A percentile compares a stretch with the other conserved stretches of the same genome.
Evolutionary conservation across 2,797 vertebrate species (phyloP).

Genomic region (Chelon labrosus): DNA sequence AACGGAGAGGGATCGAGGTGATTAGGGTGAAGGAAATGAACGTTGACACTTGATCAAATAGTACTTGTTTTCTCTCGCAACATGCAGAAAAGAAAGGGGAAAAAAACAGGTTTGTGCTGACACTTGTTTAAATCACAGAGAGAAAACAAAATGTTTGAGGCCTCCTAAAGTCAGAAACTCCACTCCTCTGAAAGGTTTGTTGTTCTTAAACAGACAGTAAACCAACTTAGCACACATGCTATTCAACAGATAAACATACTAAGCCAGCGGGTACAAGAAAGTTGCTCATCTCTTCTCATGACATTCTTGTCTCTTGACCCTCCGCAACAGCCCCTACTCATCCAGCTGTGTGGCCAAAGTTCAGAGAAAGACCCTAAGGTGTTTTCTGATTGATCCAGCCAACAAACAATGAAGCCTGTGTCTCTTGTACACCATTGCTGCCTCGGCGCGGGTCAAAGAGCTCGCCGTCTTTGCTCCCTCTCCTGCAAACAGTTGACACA

Average conservation of each 20-base stretch:
- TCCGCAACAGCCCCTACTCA: constrained; percentile 17
- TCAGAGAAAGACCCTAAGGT: constrained; percentile 74
- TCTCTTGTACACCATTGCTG: constrained; percentile 54
- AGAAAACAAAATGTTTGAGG: too few species aligned
- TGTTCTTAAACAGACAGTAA: too few species aligned
- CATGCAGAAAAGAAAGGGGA: too few species aligned
- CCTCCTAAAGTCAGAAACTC: too few species aligned
- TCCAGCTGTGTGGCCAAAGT: constrained; percentile 71
- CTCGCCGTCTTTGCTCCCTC: constrained; percentile 63
- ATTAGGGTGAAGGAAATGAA: too few species aligned
- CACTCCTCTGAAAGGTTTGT: too few species aligned
- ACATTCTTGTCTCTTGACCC: constrained; percentile 34
- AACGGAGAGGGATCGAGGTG: neutral
- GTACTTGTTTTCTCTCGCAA: too few species aligned
- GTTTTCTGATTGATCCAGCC: constrained; percentile 76
- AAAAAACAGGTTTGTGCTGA: too few species aligned
- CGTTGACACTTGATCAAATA: too few species aligned
- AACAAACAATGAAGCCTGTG: constrained; percentile 76
- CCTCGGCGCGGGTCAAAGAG: constrained; percentile 77
- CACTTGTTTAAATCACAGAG: neutral
- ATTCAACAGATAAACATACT: neutral
- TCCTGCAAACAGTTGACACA: constrained; percentile 83
- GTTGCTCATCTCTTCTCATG: constrained; percentile 29
- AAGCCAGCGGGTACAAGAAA: constrained; percentile 10
- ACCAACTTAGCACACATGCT: neutral